phyloP scores from a whole-genome alignment of 2,113 vertebrate genomes.

The Accipiter cooperii region DNA sequence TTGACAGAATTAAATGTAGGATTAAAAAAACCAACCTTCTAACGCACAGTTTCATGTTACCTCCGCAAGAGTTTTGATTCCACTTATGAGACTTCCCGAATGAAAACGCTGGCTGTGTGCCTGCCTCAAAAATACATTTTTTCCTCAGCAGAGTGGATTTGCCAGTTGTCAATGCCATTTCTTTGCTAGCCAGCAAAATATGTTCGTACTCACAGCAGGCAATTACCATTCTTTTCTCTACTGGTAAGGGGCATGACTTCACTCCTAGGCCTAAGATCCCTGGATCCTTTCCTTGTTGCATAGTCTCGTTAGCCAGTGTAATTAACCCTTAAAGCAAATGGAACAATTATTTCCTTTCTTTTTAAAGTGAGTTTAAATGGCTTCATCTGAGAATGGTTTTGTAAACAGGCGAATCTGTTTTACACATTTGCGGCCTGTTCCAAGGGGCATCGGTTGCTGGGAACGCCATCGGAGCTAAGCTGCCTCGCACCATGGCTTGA shows the following conservation, averaged over 20 bases:
- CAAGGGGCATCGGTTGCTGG: not conserved
- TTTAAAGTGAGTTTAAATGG: not conserved
- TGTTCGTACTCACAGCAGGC: conserved; percentile 6
- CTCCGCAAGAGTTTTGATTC: conserved; percentile 63
- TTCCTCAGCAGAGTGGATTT: conserved; percentile 41
- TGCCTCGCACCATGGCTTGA: not conserved
- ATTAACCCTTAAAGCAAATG: conserved; percentile 54
- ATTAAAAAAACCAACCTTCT: conserved; percentile 58
- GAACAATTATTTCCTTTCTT: conserved; percentile 27
- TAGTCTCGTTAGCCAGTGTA: not conserved
- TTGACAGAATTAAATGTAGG: conserved; percentile 67
- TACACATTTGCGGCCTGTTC: not conserved
- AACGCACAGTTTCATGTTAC: conserved; percentile 56
- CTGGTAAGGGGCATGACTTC: conserved; percentile 59
- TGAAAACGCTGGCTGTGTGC: conserved; percentile 44
- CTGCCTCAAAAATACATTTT: conserved; percentile 49
- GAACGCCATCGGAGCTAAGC: not conserved
- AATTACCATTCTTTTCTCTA: conserved; percentile 60
- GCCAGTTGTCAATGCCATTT: conserved; percentile 46
- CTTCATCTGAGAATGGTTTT: conserved; percentile 15
- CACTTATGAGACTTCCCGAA: conserved; percentile 61
- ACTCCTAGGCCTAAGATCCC: conserved; percentile 23
- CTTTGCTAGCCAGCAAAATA: conserved; percentile 59
- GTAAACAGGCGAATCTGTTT: not conserved
- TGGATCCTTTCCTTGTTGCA: conserved; percentile 28